Conservation (phyloP, 2,113 vertebrate species). For the Oceanodroma tethys region DNA sequence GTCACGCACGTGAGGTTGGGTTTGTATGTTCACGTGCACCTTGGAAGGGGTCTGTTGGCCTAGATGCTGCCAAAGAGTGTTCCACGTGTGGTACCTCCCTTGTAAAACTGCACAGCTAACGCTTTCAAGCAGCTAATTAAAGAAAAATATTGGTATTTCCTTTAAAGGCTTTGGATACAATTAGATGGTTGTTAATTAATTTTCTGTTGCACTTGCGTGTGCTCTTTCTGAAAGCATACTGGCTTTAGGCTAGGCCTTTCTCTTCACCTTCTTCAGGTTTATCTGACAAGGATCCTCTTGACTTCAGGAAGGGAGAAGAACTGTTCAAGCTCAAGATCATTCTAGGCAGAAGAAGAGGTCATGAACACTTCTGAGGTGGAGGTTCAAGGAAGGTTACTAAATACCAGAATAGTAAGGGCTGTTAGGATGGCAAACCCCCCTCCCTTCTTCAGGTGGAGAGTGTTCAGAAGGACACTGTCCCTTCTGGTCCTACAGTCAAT, state of each 20-base stretch:
- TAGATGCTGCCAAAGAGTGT: neutral
- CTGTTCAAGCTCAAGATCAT: neutral
- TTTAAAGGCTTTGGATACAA: neutral
- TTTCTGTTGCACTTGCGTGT: neutral
- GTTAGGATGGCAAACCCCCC: neutral
- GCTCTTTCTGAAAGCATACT: neutral
- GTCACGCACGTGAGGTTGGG: neutral
- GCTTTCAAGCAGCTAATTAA: neutral
- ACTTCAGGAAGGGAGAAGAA: neutral
- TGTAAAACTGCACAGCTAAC: neutral
- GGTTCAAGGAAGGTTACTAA: neutral
- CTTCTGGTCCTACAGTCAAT: neutral
- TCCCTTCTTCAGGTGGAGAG: fast-evolving
- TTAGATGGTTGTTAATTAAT: neutral
- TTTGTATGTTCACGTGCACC: neutral
- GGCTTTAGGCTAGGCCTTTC: neutral
- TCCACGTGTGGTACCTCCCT: neutral
- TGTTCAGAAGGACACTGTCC: neutral
- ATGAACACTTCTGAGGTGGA: neutral
- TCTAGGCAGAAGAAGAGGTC: neutral
- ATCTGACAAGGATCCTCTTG: neutral
- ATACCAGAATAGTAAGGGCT: neutral
- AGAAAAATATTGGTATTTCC: neutral
- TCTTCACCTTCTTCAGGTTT: neutral
- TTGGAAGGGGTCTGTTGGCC: neutral